Percentiles rank a stretch among this genome's conserved stretches.
Evolutionary conservation across 2,888 invertebrate species (phyloP).

Genomic region (Sinelater perroti): DNA sequence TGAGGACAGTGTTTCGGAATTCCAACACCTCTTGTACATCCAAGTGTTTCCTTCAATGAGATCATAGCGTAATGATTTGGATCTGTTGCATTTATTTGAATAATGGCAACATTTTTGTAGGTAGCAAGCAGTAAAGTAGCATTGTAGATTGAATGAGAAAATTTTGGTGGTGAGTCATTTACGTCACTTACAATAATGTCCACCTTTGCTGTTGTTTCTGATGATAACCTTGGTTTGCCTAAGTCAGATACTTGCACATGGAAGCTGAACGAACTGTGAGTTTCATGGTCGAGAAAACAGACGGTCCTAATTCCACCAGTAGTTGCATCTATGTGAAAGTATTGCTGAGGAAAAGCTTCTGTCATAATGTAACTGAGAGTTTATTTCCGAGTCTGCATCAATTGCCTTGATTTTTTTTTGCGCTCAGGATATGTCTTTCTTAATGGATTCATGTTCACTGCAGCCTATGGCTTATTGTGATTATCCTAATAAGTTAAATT

Average conservation of each 20-base stretch:
- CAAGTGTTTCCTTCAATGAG: slow-evolving; percentile 87
- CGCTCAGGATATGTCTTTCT: too few relatives aligned
- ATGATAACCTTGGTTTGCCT: slow-evolving; percentile 83
- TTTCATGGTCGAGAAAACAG: slow-evolving; percentile 83
- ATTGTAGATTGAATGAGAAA: slow-evolving; percentile 75
- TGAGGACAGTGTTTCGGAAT: too few relatives aligned
- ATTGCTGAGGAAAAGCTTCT: slow-evolving; percentile 78
- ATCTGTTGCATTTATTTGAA: slow-evolving; percentile 76
- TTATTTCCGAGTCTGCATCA: slow-evolving; percentile 87
- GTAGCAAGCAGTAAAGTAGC: slow-evolving; percentile 84
- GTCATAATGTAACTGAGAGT: slow-evolving; percentile 87
- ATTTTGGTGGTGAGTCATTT: slow-evolving; percentile 90
- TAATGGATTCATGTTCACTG: too few relatives aligned
- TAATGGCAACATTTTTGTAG: slow-evolving; percentile 78
- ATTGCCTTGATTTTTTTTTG: too few relatives aligned
- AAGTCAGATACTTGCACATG: slow-evolving; percentile 85
- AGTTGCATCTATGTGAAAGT: slow-evolving; percentile 86
- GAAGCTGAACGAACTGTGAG: slow-evolving; percentile 73
- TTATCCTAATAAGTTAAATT: too few relatives aligned
- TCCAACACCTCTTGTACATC: too few relatives aligned
- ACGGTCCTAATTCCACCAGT: slow-evolving; percentile 87
- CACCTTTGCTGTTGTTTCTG: slow-evolving; percentile 82
- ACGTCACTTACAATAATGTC: slow-evolving; percentile 81
- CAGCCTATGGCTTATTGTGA: too few relatives aligned
- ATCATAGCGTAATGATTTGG: slow-evolving; percentile 77